Conservation (phyloP, 2,797 vertebrate species). For the Enteromius argenteus region DNA sequence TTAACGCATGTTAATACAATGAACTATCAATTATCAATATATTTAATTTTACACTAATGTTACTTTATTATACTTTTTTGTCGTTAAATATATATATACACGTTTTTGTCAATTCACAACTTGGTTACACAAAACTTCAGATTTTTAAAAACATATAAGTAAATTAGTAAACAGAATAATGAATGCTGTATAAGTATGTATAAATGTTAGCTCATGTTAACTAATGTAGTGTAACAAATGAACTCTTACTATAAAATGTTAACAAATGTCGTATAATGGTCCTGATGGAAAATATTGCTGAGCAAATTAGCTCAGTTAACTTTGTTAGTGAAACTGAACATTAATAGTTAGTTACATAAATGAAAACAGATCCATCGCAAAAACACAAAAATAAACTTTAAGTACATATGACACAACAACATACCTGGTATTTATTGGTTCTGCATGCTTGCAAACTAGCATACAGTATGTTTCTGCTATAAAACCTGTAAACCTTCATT, state of each 20-base stretch:
- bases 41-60: too few relatives aligned
- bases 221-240: too few relatives aligned
- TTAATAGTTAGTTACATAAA: not conserved
- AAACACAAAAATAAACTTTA: not conserved
- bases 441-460: not conserved
- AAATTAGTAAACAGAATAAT: too few relatives aligned
- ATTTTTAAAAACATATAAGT: not conserved
- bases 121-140: not conserved
- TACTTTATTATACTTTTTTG: too few relatives aligned
- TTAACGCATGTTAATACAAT: not conserved
- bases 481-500: constrained; percentile 67
- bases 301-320: not conserved
- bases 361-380: not conserved
- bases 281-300: not conserved
- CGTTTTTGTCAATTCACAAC: too few relatives aligned
- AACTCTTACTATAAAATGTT: not conserved
- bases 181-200: too few relatives aligned
- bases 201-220: too few relatives aligned
- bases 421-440: not conserved
- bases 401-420: not conserved
- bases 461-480: not conserved
- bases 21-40: not conserved
- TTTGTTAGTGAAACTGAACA: not conserved
- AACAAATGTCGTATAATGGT: not conserved
- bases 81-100: too few relatives aligned